These are phyloP conservation scores for Premnoplex brunnescens DNA, from an alignment of 2,797 vertebrate genomes.

Conservation along the genomic window DNA sequence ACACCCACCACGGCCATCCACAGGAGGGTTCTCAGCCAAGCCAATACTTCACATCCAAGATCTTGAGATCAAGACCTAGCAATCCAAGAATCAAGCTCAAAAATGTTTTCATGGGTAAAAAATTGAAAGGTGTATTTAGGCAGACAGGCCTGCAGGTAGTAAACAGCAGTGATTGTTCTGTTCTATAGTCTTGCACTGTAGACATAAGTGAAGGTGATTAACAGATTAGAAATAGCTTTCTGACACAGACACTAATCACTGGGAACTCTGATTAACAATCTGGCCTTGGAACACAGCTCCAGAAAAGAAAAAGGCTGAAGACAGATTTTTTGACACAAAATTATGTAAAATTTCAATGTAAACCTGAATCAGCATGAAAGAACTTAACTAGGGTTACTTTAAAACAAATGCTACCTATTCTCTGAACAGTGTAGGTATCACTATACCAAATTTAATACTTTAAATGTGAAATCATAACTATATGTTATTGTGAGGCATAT, in stretches of 20 bases:
- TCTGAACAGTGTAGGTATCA: background rate
- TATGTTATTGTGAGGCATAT: background rate
- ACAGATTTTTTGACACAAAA: background rate
- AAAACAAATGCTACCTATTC: background rate
- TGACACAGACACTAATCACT: background rate
- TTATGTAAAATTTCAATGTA: background rate
- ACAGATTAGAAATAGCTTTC: background rate
- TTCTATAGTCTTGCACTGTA: background rate
- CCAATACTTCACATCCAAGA: background rate
- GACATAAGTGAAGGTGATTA: background rate
- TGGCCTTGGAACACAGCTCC: background rate
- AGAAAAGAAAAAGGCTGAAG: background rate
- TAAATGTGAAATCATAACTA: background rate
- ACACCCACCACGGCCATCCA: background rate
- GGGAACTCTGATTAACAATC: background rate
- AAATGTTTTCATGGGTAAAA: background rate
- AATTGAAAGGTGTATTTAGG: background rate
- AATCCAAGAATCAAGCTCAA: background rate
- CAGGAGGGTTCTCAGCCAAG: background rate
- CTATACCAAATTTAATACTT: background rate
- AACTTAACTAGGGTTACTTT: background rate
- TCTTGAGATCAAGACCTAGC: background rate
- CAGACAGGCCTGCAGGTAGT: background rate
- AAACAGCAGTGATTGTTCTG: background rate
- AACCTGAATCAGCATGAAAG: background rate